Base-by-base conservation (phyloP, 2,113 vertebrate genomes). In the Macaca nemestrina region DNA sequence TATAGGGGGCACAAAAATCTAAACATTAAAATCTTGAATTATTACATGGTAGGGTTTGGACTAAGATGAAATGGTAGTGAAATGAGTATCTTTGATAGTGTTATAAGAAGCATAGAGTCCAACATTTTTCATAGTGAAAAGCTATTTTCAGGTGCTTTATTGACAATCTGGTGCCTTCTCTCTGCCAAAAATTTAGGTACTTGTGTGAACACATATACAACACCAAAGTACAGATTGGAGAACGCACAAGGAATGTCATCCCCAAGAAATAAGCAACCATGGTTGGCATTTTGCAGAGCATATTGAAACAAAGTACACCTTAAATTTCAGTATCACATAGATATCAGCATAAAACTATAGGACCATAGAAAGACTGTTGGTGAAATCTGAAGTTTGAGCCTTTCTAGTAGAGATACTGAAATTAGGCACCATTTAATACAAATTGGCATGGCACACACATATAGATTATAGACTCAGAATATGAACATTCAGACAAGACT, bases 111-210 rank as follows among this genome's bases (percentile, higher is more conserved):
- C 0, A 45, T 3, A 30, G n/a, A 81, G n/a, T 52, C 80, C 81
- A 82, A 38, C 20, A 22, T 18, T 82, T 85, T 79, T 83, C n/a
- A 48, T 9, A 75, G 32, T 6, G 17, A 70, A 35, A 55, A 85
- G 59, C 30, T 92, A 88, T 94, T 88, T 96, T 83, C 76, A 92
- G 85, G 78, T 81, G 57, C 8, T 67, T 2, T 84, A 20, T 80
- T 89, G 40, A 11, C 88, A 64, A 23, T 81, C 43, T 93, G 59
- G 87, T 76, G 35, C 16, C 3, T 35, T 64, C 18, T 43, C 8
- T 86, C 27, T 57, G 78, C 80, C 67, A 61, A 57, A 67, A 95
- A 23, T 64, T 76, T 76, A 92, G 38, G 48, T 90, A 57, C 43
- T 84, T 50, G 10, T 25, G 8, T 79, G 81, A 93, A 87, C n/a